Conservation (phyloP, 2,888 invertebrate genomes). For the Agrypnus murinus region DNA sequence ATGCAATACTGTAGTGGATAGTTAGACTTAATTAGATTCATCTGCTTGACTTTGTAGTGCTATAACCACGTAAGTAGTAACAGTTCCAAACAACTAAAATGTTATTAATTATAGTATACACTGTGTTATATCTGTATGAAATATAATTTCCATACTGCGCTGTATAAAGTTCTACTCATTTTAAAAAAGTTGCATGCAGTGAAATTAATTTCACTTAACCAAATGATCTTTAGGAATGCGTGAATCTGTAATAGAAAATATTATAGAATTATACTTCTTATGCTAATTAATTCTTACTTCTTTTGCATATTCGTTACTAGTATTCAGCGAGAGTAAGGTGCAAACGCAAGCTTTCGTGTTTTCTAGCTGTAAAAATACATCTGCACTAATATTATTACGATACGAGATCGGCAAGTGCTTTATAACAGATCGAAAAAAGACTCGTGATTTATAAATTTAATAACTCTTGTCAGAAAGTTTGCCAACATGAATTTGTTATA, state of each 20-base stretch:
- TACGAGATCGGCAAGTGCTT: no score
- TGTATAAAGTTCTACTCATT: no score
- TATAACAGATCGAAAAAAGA: no score
- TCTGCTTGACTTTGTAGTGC: background rate
- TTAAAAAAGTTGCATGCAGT: background rate
- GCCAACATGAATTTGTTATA: no score
- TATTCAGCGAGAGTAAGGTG: background rate
- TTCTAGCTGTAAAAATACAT: background rate
- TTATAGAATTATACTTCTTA: background rate
- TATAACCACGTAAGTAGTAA: background rate
- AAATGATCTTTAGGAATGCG: background rate
- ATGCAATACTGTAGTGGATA: no score
- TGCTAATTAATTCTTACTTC: background rate
- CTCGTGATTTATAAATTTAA: no score
- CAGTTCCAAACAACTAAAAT: background rate
- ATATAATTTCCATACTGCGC: no score
- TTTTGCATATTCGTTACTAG: background rate
- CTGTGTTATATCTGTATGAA: no score
- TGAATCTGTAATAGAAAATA: background rate
- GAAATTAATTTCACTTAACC: background rate
- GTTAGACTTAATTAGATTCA: background rate
- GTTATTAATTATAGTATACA: no score
- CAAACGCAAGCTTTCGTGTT: background rate
- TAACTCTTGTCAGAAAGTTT: no score
- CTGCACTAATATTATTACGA: no score